These are phyloP conservation scores for Palythoa heliodiscus DNA, from an alignment of 92 coral and sea anemone genomes.

Conservation along the genomic window DNA sequence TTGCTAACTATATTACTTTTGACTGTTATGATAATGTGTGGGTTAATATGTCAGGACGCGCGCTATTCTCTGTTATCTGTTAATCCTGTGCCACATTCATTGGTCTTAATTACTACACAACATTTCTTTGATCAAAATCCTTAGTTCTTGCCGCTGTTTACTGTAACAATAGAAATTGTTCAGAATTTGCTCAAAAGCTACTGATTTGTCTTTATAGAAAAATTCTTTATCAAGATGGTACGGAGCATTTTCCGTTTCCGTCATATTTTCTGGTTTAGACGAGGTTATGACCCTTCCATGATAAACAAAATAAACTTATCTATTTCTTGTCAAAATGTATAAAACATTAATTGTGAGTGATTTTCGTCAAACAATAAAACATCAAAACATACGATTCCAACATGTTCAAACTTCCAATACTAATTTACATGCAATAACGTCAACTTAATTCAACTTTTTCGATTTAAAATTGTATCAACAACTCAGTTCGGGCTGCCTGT, in stretches of 20 bases:
- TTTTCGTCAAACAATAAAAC: background rate
- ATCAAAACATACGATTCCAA: background rate
- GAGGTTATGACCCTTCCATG: background rate
- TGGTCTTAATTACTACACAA: constrained; percentile 48
- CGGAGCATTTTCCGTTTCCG: background rate
- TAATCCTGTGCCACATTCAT: constrained; percentile 53
- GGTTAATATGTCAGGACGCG: constrained; percentile 59
- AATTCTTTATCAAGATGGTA: background rate
- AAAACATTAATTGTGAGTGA: constrained; percentile 14
- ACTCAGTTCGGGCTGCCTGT: background rate
- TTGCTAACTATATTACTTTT: constrained; percentile 61
- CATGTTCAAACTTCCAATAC: background rate
- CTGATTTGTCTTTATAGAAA: constrained; percentile 5
- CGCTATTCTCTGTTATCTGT: constrained; percentile 60
- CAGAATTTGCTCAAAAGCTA: background rate
- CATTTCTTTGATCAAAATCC: constrained; percentile 51
- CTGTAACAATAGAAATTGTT: constrained; percentile 23
- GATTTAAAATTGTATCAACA: constrained; percentile 6
- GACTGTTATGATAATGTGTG: constrained; percentile 73
- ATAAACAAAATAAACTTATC: constrained; percentile 26
- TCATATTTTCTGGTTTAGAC: constrained; percentile 1
- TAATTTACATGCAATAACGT: background rate
- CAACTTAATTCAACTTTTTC: background rate
- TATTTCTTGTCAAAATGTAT: constrained; percentile 38
- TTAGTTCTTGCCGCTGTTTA: constrained; percentile 48